Evolutionary conservation across 2,113 vertebrate genomes (phyloP).

Genomic region (Patagioenas fasciata): DNA sequence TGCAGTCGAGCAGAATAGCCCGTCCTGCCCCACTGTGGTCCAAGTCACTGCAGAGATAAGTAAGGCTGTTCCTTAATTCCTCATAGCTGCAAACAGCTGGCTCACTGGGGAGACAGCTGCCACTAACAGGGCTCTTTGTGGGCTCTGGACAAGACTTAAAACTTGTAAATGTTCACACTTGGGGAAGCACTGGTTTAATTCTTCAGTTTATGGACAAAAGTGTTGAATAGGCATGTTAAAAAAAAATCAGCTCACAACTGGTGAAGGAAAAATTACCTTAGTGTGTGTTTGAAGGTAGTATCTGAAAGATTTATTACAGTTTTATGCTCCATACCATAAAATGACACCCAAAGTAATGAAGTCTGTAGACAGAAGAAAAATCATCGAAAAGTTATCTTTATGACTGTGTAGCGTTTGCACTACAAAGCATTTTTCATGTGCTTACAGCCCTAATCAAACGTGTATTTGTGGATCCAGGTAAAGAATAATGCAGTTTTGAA

Average conservation of each 20-base stretch:
- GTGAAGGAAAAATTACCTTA: background rate
- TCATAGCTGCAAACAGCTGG: background rate
- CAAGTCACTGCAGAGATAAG: rapidly evolving
- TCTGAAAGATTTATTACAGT: background rate
- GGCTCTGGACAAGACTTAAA: background rate
- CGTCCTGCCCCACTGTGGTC: rapidly evolving
- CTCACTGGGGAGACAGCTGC: background rate
- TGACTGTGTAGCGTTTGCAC: background rate
- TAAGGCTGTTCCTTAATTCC: background rate
- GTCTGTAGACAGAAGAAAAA: background rate
- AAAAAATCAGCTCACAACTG: background rate
- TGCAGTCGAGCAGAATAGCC: background rate
- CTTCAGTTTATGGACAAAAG: background rate
- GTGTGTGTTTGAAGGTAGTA: background rate
- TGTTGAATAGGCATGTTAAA: background rate
- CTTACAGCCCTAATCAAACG: background rate
- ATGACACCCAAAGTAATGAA: background rate
- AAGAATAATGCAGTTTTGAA: constrained; percentile 10
- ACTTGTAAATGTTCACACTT: background rate
- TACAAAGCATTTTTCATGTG: background rate
- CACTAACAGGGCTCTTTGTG: rapidly evolving
- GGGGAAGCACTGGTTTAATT: background rate
- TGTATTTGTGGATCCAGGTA: background rate
- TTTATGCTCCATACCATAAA: background rate
- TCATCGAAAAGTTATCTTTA: background rate